phyloP scores from a whole-genome alignment of 2,888 invertebrate genomes.

The Phortica okadai region DNA sequence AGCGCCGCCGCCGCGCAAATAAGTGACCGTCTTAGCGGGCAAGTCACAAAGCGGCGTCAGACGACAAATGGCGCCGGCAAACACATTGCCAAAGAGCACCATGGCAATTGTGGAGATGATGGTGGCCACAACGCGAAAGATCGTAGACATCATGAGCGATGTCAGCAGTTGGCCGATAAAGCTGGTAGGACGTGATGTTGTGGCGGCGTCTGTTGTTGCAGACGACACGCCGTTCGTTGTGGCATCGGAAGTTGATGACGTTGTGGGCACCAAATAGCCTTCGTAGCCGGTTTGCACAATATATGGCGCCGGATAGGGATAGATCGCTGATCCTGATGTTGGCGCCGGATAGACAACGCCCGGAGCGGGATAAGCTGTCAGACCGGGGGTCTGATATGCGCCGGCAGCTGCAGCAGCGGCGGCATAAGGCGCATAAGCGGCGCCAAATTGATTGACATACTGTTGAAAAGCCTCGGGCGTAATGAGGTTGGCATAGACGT shows the following conservation, averaged over 20 bases:
- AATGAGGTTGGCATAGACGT: constrained; percentile 64
- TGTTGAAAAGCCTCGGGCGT: constrained; percentile 74
- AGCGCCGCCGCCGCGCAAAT: constrained; percentile 64
- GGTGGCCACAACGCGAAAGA: constrained; percentile 77
- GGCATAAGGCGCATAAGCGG: constrained; percentile 59
- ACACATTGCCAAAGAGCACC: constrained; percentile 78
- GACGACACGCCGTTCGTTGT: constrained; percentile 42
- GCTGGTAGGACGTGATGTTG: constrained; percentile 49
- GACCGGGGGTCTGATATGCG: constrained; percentile 49
- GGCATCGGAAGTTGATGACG: constrained; percentile 32
- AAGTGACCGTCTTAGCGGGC: constrained; percentile 70
- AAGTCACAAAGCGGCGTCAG: constrained; percentile 80
- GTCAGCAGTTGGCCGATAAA: constrained; percentile 65
- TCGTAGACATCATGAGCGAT: constrained; percentile 66
- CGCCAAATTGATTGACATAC: constrained; percentile 72
- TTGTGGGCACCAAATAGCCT: constrained; percentile 75
- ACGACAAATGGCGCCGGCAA: constrained; percentile 79
- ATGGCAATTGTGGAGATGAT: constrained; percentile 76
- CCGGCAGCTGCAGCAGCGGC: constrained; percentile 49
- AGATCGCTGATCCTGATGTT: constrained; percentile 53
- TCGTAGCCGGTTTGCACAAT: constrained; percentile 76
- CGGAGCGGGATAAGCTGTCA: constrained; percentile 49
- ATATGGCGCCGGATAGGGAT: constrained; percentile 70
- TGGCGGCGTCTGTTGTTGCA: constrained; percentile 31
- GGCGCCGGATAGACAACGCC: constrained; percentile 54